phyloP scores from a whole-genome alignment of 2,888 invertebrate genomes.

The Mallateleia sp. region DNA sequence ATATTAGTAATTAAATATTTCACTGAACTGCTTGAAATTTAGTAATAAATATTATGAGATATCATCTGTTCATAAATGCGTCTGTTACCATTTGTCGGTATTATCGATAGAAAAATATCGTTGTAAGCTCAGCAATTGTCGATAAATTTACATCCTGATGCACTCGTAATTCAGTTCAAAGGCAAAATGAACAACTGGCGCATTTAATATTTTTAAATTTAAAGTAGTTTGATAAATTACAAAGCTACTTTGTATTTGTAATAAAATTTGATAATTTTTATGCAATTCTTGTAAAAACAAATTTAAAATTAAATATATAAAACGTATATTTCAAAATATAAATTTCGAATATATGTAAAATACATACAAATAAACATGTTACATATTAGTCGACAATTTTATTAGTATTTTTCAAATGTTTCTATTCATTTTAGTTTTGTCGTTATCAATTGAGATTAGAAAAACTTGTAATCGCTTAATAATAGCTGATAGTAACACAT shows the following conservation, averaged over 20 bases:
- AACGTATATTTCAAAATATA: background rate
- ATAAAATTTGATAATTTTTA: background rate
- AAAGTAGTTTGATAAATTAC: no score
- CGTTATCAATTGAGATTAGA: no score
- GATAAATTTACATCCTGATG: constrained; percentile 9
- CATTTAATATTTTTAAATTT: constrained; percentile 31
- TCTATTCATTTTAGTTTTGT: background rate
- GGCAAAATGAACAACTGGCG: constrained; percentile 11
- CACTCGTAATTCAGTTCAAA: constrained; percentile 25
- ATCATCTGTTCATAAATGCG: background rate
- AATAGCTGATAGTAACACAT: no score
- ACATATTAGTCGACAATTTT: background rate
- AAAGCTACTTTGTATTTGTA: background rate
- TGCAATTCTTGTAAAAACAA: background rate
- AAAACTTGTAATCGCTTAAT: no score
- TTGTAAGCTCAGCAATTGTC: constrained; percentile 33
- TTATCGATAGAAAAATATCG: constrained; percentile 29
- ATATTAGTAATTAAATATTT: background rate
- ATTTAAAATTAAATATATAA: background rate
- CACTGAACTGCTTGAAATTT: background rate
- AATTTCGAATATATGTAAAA: background rate
- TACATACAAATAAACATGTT: constrained; percentile 4
- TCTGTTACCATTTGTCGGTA: constrained; percentile 25
- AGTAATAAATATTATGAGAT: background rate
- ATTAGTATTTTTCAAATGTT: background rate